Evolutionary conservation across 2,113 vertebrate species (phyloP), one percentile per base, ranked within the genome.

Genomic region (Scopus umbretta): DNA sequence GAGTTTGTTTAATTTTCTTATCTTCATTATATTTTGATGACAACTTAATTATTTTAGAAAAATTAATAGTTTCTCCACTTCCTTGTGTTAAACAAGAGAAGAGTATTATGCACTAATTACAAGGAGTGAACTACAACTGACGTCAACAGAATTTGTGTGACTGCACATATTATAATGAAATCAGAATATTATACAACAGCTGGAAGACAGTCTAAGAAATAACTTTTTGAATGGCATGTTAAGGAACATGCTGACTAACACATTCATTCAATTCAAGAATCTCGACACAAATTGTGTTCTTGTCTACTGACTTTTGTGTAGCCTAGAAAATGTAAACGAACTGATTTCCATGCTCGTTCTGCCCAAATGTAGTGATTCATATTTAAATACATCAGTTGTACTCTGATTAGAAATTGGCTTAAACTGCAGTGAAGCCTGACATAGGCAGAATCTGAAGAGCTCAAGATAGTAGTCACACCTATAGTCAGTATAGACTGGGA

Each of bases 161-260:
- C 90, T 80, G 72, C n/a, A 93, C 55, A 59, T 83, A 61, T 58
- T 58, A 78, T 88, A 96, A 94, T 58, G 40, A 94, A 86, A 93
- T 73, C 75, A 70, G 62, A 96, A 50, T 96, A 92, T 92, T 92
- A 65, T 86, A 80, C 74, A 83, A 88, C 90, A 93, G 82, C 87
- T 96, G 92, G 90, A 88, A 97, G 67, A 86, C 34, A 90, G 88
- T 90, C 90, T 90, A 86, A 95, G 92, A 94, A 94, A 88, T 67
- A 92, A 70, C 53, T 88, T 90, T 83, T 76, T 90, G 62, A 95
- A 90, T 92, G 80, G 45, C 45, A 29, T 50, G 49, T 65, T 93
- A 90, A 95, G 91, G 71, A 70, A 83, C 71, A 50, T 70, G 92
- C 87, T 95, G 94, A 95, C 91, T 88, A 90, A 92, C 61, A 52